A percentile compares a stretch with the other conserved stretches of the same genome.
phyloP scores from a whole-genome alignment of 2,113 vertebrate species.

The Sinocyclocheilus maitianheensis region DNA sequence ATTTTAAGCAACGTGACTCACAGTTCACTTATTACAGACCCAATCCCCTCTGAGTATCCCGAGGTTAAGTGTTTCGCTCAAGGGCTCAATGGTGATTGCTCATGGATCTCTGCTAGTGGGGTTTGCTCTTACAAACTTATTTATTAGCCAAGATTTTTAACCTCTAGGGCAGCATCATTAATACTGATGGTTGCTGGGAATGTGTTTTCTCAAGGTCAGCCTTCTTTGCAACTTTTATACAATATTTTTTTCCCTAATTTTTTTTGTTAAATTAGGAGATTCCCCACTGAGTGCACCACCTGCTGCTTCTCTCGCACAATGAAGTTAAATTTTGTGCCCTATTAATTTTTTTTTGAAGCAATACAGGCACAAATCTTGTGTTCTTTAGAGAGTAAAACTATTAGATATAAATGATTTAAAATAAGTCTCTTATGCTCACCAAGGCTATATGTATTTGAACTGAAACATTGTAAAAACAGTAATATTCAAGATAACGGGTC shows the following conservation, averaged over 20 bases:
- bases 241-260: too few species aligned
- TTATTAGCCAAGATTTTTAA: background rate
- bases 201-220: conserved; percentile 20
- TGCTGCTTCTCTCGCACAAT: background rate
- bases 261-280: background rate
- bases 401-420: background rate
- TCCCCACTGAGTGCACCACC: background rate
- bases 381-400: background rate
- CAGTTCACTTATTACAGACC: background rate
- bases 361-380: background rate
- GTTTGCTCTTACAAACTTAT: background rate
- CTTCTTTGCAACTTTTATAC: too few species aligned
- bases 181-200: conserved; percentile 5
- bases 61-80: conserved; percentile 23
- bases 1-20: conserved; percentile 13
- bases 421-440: background rate
- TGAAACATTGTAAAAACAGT: background rate
- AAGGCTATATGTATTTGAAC: background rate
- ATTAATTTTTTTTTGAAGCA: background rate
- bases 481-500: background rate
- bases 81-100: conserved; percentile 26
- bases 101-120: background rate
- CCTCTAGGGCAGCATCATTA: background rate
- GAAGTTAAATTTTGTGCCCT: background rate
- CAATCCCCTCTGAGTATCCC: background rate